Evolutionary conservation across 2,113 vertebrate genomes (phyloP).

Genomic region (Oryctolagus cuniculus): mOryCun1.1 NC_091432.1:155332001-155332500

Average conservation of each 20-base stretch:
- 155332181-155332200: neutral
- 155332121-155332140: neutral
- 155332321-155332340: too few species aligned
- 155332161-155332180: neutral
- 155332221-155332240: neutral
- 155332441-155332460: too few species aligned
- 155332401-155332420: too few species aligned
- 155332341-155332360: too few species aligned
- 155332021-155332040: neutral
- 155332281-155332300: neutral
- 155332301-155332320: too few species aligned
- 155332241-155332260: constrained; percentile 2
- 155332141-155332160: neutral
- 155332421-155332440: too few species aligned
- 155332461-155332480: too few species aligned
- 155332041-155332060: neutral
- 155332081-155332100: neutral
- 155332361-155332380: too few species aligned
- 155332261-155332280: constrained; percentile 3
- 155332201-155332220: neutral
- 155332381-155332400: too few species aligned
- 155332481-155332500: neutral
- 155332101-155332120: neutral
- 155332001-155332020: neutral
- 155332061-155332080: neutral